Percentiles rank a stretch among this genome's conserved stretches.
Evolutionary conservation across 2,888 invertebrate species (phyloP).

Genomic region (Gymnoscelis rufifasciata): DNA sequence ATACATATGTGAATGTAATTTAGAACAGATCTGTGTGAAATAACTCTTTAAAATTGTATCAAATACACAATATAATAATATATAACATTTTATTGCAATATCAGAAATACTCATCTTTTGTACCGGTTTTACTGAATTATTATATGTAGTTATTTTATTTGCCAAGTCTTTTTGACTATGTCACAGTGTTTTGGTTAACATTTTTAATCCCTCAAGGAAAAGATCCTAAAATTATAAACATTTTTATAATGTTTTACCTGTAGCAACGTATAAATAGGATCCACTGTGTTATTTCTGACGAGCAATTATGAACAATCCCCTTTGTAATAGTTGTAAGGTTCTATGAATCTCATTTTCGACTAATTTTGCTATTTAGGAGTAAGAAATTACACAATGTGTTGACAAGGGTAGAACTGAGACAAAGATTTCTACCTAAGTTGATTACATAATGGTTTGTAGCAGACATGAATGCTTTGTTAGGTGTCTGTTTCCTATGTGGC

Average conservation of each 20-base stretch:
- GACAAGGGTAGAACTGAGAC: background rate
- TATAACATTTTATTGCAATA: slow-evolving; percentile 4
- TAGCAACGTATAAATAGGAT: too few species aligned
- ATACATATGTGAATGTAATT: slow-evolving; percentile 7
- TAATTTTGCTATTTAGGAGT: slow-evolving; percentile 12
- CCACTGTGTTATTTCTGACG: slow-evolving; percentile 5
- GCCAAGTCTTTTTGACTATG: too few species aligned
- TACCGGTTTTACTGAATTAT: slow-evolving; percentile 23
- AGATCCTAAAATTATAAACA: too few species aligned
- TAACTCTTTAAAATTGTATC: slow-evolving; percentile 6
- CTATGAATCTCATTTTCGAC: slow-evolving; percentile 28
- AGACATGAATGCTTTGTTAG: too few species aligned
- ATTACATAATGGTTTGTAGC: too few species aligned
- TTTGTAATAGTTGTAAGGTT: slow-evolving; percentile 13
- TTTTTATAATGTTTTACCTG: too few species aligned
- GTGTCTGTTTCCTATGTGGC: too few species aligned
- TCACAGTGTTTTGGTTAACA: too few species aligned
- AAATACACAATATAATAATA: background rate
- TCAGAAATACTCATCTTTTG: slow-evolving; percentile 23
- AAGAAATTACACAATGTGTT: slow-evolving; percentile 3
- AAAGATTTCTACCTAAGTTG: too few species aligned
- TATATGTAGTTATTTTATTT: slow-evolving; percentile 3
- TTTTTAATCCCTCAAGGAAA: too few species aligned
- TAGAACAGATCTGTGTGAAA: slow-evolving; percentile 9
- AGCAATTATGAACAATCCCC: slow-evolving; percentile 13